Base-by-base conservation (phyloP, 2,113 vertebrate genomes). In the Nipponia nippon region DNA sequence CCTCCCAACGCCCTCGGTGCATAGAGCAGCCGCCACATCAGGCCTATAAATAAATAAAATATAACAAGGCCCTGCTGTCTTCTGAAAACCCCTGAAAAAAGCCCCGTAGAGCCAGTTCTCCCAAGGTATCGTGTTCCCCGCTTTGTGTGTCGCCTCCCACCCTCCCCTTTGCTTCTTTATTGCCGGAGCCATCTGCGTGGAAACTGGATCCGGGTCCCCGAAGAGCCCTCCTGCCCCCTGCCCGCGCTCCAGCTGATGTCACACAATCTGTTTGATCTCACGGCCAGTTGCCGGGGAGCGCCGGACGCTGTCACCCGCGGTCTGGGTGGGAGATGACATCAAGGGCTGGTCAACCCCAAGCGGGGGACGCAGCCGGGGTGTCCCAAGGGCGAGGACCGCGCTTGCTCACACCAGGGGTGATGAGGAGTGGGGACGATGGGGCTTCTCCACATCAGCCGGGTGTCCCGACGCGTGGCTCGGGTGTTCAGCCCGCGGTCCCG, bases 231-330 rank as follows among this genome's bases (percentile, higher is more conserved):
- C 61, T 95, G 82, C 79, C 92, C 96, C 95, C 83, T 78, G 92
- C 87, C 87, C 67, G 73, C 4, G 73, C 94, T 95, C 92, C 87
- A 94, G 97, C 96, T 96, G 97, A 97, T 93, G 95, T 95, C 96
- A 95, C 91, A 58, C 94, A 93, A 97, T 88, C 94, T 55, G 90
- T 83, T 94, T 93, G 96, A 94, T 97, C 90, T 91, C 82, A 18
- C 7, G 46, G 90, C 63, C 97, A 95, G 90, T 95, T 92, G 90
- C 93, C 6, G 59, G 66, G 84, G 93, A 87, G 87, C 38, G 2
- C 90, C 19, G 66, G 91, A 89, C 4, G 58, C 96, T 9, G 63
- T 94, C 92, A 89, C 83, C 91, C 36, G 7, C 13, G 0, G 2
- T 32, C 50, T 0, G 56, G 71, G 82, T 73, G 79, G 85, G 90